phyloP scores from a whole-genome alignment of 2,888 invertebrate genomes.

The Acrocyrtus sp. region DNA sequence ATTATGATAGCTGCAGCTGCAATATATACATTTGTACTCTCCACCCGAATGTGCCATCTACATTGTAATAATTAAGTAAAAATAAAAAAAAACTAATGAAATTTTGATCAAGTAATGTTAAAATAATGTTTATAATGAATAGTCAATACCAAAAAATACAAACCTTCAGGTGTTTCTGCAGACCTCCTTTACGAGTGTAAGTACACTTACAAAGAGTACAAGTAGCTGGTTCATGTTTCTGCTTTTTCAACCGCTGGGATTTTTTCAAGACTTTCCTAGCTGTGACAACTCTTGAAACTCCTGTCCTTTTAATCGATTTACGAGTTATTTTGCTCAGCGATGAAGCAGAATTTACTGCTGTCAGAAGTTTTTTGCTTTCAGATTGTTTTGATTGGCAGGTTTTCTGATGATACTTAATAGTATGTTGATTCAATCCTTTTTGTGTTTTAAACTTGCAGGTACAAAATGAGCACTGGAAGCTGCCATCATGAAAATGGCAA shows the following conservation, averaged over 20 bases:
- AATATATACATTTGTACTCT: conserved; percentile 3
- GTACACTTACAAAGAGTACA: neutral
- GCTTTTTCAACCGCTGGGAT: no score
- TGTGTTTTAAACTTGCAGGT: conserved; percentile 1
- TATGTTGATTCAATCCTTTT: neutral
- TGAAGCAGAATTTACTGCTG: no score
- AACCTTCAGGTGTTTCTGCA: neutral
- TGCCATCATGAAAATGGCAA: conserved; percentile 1
- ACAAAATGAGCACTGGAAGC: neutral
- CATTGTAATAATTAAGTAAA: no score
- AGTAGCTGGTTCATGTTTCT: neutral
- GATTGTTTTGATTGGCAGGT: no score
- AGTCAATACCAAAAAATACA: neutral
- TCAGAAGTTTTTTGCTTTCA: no score
- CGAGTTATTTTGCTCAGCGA: no score
- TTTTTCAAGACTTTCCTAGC: neutral
- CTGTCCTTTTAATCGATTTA: no score
- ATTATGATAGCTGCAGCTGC: conserved; percentile 12
- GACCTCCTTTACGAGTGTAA: neutral
- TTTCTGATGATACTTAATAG: no score
- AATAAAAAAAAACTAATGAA: neutral
- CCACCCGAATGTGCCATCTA: conserved; percentile 17
- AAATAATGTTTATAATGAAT: neutral
- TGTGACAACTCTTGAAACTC: no score
- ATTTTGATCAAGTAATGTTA: neutral